Conservation (phyloP, 1,140 invertebrate genomes). For the Drosophila arizonae region DNA sequence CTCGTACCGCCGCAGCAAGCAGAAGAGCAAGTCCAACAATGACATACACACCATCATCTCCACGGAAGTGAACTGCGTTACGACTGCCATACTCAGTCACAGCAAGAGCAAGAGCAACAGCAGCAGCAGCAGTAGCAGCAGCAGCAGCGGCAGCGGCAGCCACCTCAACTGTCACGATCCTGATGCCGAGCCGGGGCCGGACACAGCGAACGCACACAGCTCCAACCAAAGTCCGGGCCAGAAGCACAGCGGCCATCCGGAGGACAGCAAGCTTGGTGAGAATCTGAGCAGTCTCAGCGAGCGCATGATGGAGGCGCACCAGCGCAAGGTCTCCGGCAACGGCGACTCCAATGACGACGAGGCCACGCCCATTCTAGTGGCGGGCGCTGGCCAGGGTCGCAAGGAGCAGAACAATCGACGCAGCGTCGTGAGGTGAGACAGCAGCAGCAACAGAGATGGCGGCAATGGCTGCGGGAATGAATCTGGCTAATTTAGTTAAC, state of each 20-base stretch:
- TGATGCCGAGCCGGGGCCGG: conserved; percentile 3
- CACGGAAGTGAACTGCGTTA: conserved; percentile 55
- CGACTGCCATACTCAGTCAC: conserved; percentile 51
- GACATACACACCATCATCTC: conserved; percentile 77
- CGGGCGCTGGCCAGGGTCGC: conserved; percentile 51
- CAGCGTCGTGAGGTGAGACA: conserved; percentile 78
- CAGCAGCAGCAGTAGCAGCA: conserved; percentile 3
- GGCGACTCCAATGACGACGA: conserved; percentile 60
- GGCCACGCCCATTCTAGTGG: conserved; percentile 44
- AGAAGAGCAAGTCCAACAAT: conserved; percentile 81
- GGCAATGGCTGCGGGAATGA: no score
- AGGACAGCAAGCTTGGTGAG: conserved; percentile 1
- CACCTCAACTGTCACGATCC: conserved; percentile 14
- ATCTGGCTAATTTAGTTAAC: no score
- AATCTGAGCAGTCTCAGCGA: conserved; percentile 48
- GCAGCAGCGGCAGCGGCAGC: conserved; percentile 14
- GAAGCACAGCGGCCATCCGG: background rate
- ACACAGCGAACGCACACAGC: background rate
- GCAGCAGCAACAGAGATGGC: background rate
- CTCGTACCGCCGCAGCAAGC: conserved; percentile 79
- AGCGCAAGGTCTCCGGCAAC: conserved; percentile 30
- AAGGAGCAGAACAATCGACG: conserved; percentile 82
- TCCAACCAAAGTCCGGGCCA: conserved; percentile 16
- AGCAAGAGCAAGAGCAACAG: background rate
- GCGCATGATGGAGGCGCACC: conserved; percentile 64